Evolutionary conservation across 92 coral and sea anemone genomes (phyloP), one percentile per base, ranked within the genome.

Genomic region (Palythoa caribaeorum): DNA sequence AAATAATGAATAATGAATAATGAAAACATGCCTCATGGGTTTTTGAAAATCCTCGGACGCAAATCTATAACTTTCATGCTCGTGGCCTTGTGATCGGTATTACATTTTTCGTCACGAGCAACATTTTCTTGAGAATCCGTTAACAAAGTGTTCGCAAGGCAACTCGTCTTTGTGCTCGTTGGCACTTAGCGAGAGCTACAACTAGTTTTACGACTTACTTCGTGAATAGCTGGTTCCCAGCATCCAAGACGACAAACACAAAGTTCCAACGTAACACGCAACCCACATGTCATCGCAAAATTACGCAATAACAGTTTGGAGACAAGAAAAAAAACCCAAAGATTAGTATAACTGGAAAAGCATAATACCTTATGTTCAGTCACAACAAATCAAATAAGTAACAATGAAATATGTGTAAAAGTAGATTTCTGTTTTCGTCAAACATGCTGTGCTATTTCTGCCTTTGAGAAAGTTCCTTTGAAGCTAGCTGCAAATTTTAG

Each of bases 221-320:
- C 81, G 20, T 77, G 81, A 28, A 77, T 77, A 50, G 81, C 81
- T 77, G 81, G 21, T 77, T 53, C 38, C 65, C 53, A 77, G 9
- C 81, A 77, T 28, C 60, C 48, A 52, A 16, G n/a, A 53, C 1
- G 79, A n/a, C 47, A 2, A 52, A 38, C 37, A 57, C 11, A 35
- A n/a, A 52, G 3, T 53, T 52, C 81, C 81, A 77, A 37, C 20
- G n/a, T 20, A 28, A 9, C 52, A 21, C 19, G 66, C 65, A 52
- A 77, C 10, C 40, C 13, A 69, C 3, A 13, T 5, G 3, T 21
- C 39, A 69, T 59, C 4, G 65, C 16, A 59, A 59, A 59, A 59
- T 59, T 59, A 11, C 65, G 19, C 14, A 59, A 59, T 44, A 9
- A 53, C 38, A 44, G 38, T 52, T 77, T 20, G 17, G n/a, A 12